These are phyloP conservation scores for Syngnathus floridae DNA, from an alignment of 2,113 vertebrate species.

Conservation along the genomic window DNA sequence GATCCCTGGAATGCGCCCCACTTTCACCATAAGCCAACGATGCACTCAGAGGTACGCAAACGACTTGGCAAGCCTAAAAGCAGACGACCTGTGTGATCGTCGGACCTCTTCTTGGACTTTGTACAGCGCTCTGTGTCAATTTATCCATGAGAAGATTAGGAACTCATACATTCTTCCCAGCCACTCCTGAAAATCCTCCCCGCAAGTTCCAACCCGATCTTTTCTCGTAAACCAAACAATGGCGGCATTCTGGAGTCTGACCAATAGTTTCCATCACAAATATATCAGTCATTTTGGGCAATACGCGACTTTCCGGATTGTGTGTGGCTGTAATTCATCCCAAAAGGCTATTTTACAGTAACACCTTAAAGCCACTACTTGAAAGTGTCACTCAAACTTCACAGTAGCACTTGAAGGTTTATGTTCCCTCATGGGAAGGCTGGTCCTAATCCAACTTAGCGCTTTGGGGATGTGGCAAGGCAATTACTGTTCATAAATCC, in stretches of 20 bases:
- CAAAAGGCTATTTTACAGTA: conserved; percentile 6
- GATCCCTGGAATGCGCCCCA: conserved; percentile 72
- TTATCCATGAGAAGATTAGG: conserved; percentile 21
- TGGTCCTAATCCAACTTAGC: conserved; percentile 20
- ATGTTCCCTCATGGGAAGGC: conserved; percentile 26
- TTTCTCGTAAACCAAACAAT: conserved; percentile 35
- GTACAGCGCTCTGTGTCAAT: conserved; percentile 8
- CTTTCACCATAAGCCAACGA: conserved; percentile 64
- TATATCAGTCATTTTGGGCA: background rate
- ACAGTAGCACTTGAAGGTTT: conserved; percentile 48
- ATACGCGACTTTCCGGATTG: background rate
- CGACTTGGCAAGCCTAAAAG: conserved; percentile 8
- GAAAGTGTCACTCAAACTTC: conserved; percentile 21
- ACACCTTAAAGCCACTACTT: conserved; percentile 14
- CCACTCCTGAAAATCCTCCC: conserved; percentile 27
- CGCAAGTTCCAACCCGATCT: conserved; percentile 26
- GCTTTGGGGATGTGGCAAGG: conserved; percentile 19
- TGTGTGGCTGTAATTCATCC: conserved; percentile 16
- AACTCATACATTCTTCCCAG: conserved; percentile 20
- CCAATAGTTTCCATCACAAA: conserved; percentile 38
- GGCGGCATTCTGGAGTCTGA: conserved; percentile 37
- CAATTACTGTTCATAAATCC: conserved; percentile 6
- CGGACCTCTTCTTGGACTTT: conserved; percentile 22
- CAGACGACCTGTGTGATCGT: conserved; percentile 6
- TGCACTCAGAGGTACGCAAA: conserved; percentile 16